A percentile compares a stretch with the other conserved stretches of the same genome.
Conservation (phyloP, 2,797 vertebrate species). For the Lutjanus argentimaculatus region DNA sequence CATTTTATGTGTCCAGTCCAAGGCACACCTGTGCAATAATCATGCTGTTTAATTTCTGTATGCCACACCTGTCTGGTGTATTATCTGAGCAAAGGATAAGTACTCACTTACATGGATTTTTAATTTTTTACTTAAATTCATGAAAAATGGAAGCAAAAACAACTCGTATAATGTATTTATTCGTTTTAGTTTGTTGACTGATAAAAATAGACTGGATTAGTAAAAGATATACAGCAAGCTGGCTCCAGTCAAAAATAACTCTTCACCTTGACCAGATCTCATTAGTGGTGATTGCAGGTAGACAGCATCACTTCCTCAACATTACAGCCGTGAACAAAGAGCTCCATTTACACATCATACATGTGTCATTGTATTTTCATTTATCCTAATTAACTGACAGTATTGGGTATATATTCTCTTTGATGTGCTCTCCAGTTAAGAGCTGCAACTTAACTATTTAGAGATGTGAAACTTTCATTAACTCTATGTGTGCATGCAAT, state of each 20-base stretch:
- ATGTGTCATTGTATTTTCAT: constrained; percentile 15
- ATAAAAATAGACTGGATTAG: background rate
- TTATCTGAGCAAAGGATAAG: too few species aligned
- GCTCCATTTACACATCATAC: background rate
- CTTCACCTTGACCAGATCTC: background rate
- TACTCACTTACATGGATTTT: too few species aligned
- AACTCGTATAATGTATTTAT: too few species aligned
- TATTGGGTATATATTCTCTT: background rate
- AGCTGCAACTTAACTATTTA: constrained; percentile 11
- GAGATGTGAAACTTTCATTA: constrained; percentile 29
- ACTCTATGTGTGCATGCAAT: constrained; percentile 7
- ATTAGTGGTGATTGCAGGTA: constrained; percentile 2
- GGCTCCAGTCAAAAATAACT: background rate
- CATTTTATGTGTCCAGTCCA: too few species aligned
- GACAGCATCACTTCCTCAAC: constrained; percentile 4
- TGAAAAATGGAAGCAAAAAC: too few species aligned
- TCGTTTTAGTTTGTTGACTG: background rate
- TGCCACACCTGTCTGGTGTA: too few species aligned
- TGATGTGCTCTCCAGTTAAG: constrained; percentile 16
- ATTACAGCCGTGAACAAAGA: constrained; percentile 22
- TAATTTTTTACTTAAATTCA: too few species aligned
- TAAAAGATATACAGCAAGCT: background rate
- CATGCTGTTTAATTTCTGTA: too few species aligned
- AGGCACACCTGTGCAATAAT: too few species aligned
- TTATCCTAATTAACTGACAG: constrained; percentile 29